Conservation (phyloP, 2,888 invertebrate genomes). For the Caenorhabditis drosophilae region DNA sequence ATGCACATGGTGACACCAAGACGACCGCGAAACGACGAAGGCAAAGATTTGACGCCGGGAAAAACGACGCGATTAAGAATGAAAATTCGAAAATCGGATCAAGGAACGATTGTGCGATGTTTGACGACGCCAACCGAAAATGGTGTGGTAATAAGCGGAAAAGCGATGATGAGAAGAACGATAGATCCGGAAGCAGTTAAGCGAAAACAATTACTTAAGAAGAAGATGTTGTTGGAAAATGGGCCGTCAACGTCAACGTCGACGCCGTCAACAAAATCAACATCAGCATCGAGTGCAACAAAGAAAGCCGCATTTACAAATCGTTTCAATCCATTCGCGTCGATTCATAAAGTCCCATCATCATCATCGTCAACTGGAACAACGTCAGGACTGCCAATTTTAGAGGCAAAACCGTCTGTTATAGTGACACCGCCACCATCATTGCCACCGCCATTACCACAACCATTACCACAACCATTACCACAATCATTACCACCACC, state of each 20-base stretch:
- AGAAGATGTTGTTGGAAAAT: not conserved
- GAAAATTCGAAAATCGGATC: not conserved
- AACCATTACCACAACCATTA: too few relatives aligned
- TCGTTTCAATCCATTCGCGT: slow-evolving; percentile 26
- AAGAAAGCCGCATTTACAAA: slow-evolving; percentile 9
- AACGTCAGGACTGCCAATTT: too few relatives aligned
- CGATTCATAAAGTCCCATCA: too few relatives aligned
- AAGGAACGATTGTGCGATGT: not conserved
- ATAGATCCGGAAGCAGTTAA: not conserved
- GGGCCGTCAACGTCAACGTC: not conserved
- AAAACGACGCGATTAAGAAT: not conserved
- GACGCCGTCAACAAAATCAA: too few relatives aligned
- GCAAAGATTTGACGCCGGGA: not conserved
- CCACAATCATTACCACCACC: too few relatives aligned
- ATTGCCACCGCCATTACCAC: too few relatives aligned
- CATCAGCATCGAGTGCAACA: too few relatives aligned
- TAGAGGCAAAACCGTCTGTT: too few relatives aligned
- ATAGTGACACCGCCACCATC: too few relatives aligned
- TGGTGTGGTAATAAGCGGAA: too few relatives aligned
- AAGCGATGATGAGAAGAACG: not conserved
- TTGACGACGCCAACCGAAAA: too few relatives aligned
- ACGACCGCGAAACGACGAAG: not conserved
- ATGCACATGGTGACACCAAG: not conserved
- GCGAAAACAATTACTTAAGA: too few relatives aligned
- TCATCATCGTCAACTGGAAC: slow-evolving; percentile 1